phyloP scores from a whole-genome alignment of 1,140 invertebrate species.

The Eriosoma lanigerum region DNA sequence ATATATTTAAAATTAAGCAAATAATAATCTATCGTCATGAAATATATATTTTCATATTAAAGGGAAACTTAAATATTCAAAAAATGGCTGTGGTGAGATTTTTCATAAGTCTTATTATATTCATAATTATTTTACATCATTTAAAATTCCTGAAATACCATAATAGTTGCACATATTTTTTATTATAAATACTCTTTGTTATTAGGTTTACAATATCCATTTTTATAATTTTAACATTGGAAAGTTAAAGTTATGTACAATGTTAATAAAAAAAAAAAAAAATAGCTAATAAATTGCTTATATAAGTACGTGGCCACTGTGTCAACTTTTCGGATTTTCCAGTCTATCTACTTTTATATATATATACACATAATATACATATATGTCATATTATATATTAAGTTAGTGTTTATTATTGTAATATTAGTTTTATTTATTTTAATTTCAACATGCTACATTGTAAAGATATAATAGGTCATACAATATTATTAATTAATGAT shows the following conservation, averaged over 20 bases:
- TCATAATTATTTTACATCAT: constrained; percentile 32
- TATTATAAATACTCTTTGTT: not conserved
- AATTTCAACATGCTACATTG: no score
- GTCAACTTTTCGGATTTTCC: constrained; percentile 16
- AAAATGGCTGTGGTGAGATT: constrained; percentile 36
- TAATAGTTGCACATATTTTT: not conserved
- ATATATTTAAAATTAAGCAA: constrained; percentile 37
- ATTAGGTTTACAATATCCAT: not conserved
- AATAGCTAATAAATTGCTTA: not conserved
- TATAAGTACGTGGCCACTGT: constrained; percentile 1
- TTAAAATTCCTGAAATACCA: not conserved
- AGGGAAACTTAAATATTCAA: constrained; percentile 11
- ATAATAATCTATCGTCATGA: constrained; percentile 39
- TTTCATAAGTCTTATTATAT: constrained; percentile 46
- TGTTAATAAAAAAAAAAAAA: not conserved
- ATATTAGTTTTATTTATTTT: constrained; percentile 18
- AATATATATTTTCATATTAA: constrained; percentile 49
- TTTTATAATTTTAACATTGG: not conserved
- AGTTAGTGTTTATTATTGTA: constrained; percentile 19
- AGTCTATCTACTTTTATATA: not conserved
- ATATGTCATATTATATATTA: not conserved
- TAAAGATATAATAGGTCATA: no score
- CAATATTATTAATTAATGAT: not conserved
- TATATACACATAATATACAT: no score
- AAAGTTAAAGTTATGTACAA: not conserved